phyloP scores from a whole-genome alignment of 1,140 invertebrate species.

The Diplogasteroides magnus region DNA sequence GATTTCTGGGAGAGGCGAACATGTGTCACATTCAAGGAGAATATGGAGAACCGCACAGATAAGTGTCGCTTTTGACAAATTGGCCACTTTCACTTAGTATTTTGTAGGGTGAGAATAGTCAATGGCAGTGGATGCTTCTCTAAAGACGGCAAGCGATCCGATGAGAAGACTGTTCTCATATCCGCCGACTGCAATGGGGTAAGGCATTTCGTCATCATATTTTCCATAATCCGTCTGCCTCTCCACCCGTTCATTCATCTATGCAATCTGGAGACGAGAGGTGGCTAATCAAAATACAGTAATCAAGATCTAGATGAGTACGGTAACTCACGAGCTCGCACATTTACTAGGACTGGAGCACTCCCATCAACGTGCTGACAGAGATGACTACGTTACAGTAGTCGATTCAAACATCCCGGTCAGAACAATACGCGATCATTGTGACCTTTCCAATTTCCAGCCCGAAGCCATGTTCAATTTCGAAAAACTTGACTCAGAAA shows the following conservation, averaged over 20 bases:
- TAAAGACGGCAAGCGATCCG: not conserved
- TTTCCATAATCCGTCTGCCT: too few species aligned
- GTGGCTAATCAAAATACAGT: too few species aligned
- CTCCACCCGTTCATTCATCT: too few species aligned
- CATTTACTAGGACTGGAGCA: not conserved
- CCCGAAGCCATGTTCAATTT: not conserved
- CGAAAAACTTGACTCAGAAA: not conserved
- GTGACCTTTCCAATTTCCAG: not conserved
- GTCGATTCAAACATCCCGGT: not conserved
- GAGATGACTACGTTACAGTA: not conserved
- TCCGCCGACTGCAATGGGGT: not conserved
- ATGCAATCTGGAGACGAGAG: too few species aligned
- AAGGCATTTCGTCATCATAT: too few species aligned
- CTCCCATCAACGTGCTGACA: not conserved
- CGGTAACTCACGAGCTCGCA: not conserved
- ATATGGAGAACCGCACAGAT: not conserved
- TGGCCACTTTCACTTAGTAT: not conserved
- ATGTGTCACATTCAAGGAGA: not conserved
- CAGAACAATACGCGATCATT: not conserved
- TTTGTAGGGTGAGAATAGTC: not conserved
- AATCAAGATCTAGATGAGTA: not conserved
- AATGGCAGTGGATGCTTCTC: not conserved
- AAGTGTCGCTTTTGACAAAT: not conserved
- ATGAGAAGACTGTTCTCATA: not conserved
- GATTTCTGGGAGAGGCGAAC: not conserved